phyloP scores from a whole-genome alignment of 2,797 vertebrate genomes.

The Rhinoraja longicauda region DNA sequence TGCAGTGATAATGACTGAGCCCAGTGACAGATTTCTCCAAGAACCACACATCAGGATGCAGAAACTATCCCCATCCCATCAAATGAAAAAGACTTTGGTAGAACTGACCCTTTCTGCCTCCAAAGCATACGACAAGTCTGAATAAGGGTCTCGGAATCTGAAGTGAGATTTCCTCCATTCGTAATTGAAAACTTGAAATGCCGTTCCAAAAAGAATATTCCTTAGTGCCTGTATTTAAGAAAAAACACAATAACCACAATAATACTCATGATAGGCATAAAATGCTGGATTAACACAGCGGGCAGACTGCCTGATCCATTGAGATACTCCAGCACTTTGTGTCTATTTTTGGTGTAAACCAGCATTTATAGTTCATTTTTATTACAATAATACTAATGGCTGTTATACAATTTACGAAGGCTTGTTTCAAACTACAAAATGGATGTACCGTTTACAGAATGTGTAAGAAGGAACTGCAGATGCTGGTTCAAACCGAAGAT shows the following conservation, averaged over 20 bases:
- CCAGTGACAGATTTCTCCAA: background rate
- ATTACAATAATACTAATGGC: too few species aligned
- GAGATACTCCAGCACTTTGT: too few species aligned
- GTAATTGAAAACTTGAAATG: constrained; percentile 53
- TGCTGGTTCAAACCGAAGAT: too few species aligned
- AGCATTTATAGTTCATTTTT: too few species aligned
- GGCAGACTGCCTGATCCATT: too few species aligned
- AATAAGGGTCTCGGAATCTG: constrained; percentile 59
- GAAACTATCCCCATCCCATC: background rate
- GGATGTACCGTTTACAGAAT: background rate
- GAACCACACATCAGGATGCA: background rate
- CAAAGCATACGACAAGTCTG: constrained; percentile 63
- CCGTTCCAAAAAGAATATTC: constrained; percentile 64
- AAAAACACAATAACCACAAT: background rate
- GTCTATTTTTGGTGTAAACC: too few species aligned
- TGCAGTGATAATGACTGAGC: background rate
- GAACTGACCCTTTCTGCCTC: constrained; percentile 61
- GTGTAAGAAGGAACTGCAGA: too few species aligned
- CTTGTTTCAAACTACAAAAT: background rate
- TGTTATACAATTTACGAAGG: background rate
- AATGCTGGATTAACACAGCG: too few species aligned
- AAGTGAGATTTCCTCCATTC: constrained; percentile 70
- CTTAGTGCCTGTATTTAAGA: constrained; percentile 58
- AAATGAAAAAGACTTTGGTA: background rate
- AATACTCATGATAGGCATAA: too few species aligned